Base-by-base conservation (phyloP, 2,888 invertebrate species). In the Salpingus planirostris region DNA sequence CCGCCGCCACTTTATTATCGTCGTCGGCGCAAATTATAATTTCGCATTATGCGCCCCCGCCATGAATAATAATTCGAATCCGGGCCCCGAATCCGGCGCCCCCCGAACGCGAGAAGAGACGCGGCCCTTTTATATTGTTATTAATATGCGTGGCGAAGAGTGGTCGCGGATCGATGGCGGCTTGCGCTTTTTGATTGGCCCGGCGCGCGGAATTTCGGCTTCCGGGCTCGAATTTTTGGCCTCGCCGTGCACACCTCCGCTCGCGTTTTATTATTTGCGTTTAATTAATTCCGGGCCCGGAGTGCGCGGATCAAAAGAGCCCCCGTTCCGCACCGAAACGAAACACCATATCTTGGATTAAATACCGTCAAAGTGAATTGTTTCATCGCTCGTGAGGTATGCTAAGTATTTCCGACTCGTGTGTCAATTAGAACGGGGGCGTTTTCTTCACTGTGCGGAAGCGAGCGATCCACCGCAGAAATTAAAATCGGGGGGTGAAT, bases 21-120 rank as follows among this genome's bases (percentile, higher is more conserved):
- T 44, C 36, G 43, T 40, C 40, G 31, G 42, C 42, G 42, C 40
- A 47, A 46, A 50, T 50, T 50, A 49, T 47, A 49, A 49, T 49
- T 50, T 49, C 47, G 42, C 40, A 49, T 44, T 45, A 46, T 47
- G 50, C 46, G 45, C 42, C 44, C 39, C 38, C 41, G 38, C 38
- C 44, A 47, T 23, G 7, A 23, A 47, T 44, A 50, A 50, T 50
- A 47, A 47, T 50, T 49, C 47, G 46, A 49, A 27, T 35, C 27
- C 24, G 28, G 13, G 18, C 11, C 11, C 8, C 24, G 24, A 28
- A 28, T 28, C 28, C 24, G 28, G 27, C 24, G 28, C 26, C 29
- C 29, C 25, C 26, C n/a, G n/a, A n/a, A n/a, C n/a, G n/a, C n/a
- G n/a, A n/a, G n/a, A n/a, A n/a, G n/a, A n/a, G n/a, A n/a, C n/a